These are phyloP conservation scores for Ennomos fuscantarius DNA, from an alignment of 2,888 invertebrate species.

Conservation along the genomic window DNA sequence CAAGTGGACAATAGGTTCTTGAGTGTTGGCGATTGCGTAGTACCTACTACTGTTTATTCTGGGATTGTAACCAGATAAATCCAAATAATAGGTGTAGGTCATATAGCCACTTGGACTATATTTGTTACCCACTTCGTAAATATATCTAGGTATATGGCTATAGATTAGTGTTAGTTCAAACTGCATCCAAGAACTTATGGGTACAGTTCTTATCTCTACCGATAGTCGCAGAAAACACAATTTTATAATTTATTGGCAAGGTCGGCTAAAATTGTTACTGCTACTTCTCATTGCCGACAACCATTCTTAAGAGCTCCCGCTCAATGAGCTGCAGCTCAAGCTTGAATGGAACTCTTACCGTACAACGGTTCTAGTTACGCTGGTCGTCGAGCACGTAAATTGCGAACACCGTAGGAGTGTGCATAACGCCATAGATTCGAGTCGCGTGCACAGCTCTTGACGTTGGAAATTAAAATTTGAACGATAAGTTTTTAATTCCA, in stretches of 20 bases:
- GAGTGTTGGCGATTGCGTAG: no score
- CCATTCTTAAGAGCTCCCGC: slow-evolving; percentile 28
- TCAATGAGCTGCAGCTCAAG: slow-evolving; percentile 6
- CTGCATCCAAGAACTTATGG: no score
- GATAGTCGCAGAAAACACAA: slow-evolving; percentile 26
- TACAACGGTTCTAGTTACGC: slow-evolving; percentile 47
- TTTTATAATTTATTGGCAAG: slow-evolving; percentile 48
- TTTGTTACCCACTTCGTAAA: no score
- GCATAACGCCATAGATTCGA: slow-evolving; percentile 67
- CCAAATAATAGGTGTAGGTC: no score
- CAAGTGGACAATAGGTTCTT: no score
- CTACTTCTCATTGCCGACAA: slow-evolving; percentile 34
- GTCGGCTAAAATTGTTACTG: slow-evolving; percentile 39
- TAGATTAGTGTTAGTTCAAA: no score
- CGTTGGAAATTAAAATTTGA: slow-evolving; percentile 47
- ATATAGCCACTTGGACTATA: no score
- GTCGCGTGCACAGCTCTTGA: slow-evolving; percentile 63
- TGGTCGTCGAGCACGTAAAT: slow-evolving; percentile 63
- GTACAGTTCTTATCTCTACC: slow-evolving; percentile 17
- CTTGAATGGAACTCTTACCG: slow-evolving; percentile 25
- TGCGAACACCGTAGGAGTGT: slow-evolving; percentile 58
- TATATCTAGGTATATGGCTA: no score
- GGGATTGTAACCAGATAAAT: no score
- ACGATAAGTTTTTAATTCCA: slow-evolving; percentile 37
- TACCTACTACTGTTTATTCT: no score